Evolutionary conservation across 2,113 vertebrate species (phyloP), one percentile per base, ranked within the genome.

Genomic region (Cyprinodon variegatus): DNA sequence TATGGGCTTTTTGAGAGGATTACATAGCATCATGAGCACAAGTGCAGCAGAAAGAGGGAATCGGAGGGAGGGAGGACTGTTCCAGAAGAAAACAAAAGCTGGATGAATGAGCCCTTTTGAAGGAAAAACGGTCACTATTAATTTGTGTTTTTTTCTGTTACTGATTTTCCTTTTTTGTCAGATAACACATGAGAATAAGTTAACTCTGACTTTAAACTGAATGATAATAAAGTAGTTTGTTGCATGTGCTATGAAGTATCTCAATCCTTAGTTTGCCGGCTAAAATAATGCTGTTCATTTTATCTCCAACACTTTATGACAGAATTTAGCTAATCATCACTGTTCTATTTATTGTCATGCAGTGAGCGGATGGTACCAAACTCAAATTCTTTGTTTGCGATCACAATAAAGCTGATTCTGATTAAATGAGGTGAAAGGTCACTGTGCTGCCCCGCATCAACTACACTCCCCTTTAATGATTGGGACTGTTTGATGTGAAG

Each of bases 1-100:
- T 83, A 87, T 86, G 79, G 79, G 82, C 50, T 88, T 90, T 89
- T 84, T 83, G 73, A 91, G 81, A 84, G 83, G 90, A 91, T 93
- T 92, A 93, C 70, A 65, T 77, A 76, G 72, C 72, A 83, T 79
- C 77, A 87, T 76, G 81, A 79, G 39, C 65, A 77, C 29, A 37
- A 84, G 73, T 53, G 68, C 85, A 57, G 63, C 63, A 76, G 72
- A 46, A 76, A 74, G 65, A 66, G 13, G 3, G 62, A 66, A 38
- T 57, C 37, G 43, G 46, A 75, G 39, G 50, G 50, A n/a, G 41
- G 29, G 4, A 65, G 48, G 68, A 74, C 81, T 78, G 74, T 77
- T 77, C 11, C 29, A 79, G 59, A 68, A 67, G 62, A 61, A 71
- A 36, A 46, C 29, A 22, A 6, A 59, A 64, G 69, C 45, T 48